Evolutionary conservation across 2,888 invertebrate species (phyloP), one percentile per base, ranked within the genome.

Genomic region (Timandra comae): DNA sequence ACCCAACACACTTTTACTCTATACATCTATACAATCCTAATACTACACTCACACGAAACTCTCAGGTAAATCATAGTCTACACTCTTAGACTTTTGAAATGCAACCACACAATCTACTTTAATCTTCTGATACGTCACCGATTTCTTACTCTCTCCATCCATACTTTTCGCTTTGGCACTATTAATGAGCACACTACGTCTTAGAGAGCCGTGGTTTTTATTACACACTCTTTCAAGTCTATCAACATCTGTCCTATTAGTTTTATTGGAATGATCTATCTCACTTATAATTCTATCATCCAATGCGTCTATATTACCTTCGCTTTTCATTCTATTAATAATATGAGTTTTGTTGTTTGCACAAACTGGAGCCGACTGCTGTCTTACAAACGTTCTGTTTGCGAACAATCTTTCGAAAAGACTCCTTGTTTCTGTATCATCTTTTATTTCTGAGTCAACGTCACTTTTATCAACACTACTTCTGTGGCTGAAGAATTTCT

Each of bases 171-270:
- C 70, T 52, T 79, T 82, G 4, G 80, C 72, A 43, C 76, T 82
- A 49, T 82, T 86, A 52, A 87, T 75, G 33, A 87, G 73, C 24
- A 87, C 84, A 41, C 82, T 88, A 8, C 86, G 85, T 29, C 87
- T 71, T 19, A 87, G 62, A 7, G 88, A 87, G 6, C 43, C 38
- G 12, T 41, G 46, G 10, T 28, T 27, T 16, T 16, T 16, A 3
- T 3, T 5, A n/a, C n/a, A n/a, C 3, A 16, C 16, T 5, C 16
- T 6, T 6, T 6, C 16, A 5, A 16, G 6, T 6, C 38, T 30
- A 20, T 35, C 27, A 12, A 53, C 53, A 50, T 64, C 64, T 64
- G 63, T 74, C 57, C 59, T 50, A 64, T 49, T 63, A n/a, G n/a
- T n/a, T 47, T 49, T 45, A 63, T 69, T 77, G 72, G 82, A 79